These are phyloP conservation scores for Neofelis nebulosa DNA, from an alignment of 2,113 vertebrate genomes.

Conservation along the genomic window DNA sequence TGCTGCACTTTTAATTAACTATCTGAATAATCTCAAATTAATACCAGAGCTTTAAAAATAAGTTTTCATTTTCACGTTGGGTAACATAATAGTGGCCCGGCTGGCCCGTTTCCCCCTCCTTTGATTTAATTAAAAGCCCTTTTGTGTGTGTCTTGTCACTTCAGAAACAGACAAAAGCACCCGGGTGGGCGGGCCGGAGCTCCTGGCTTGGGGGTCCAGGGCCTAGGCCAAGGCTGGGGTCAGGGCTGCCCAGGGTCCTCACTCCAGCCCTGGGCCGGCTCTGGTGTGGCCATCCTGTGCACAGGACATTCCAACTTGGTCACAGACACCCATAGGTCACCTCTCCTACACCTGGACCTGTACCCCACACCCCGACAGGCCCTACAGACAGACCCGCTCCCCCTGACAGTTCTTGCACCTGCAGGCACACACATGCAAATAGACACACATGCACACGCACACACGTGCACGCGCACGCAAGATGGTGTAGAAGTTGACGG, in stretches of 20 bases:
- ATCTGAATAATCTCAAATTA: constrained; percentile 91
- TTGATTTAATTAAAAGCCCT: constrained; percentile 90
- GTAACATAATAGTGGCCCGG: constrained; percentile 89
- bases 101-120: constrained; percentile 83
- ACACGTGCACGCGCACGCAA: accelerated
- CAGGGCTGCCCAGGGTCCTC: not conserved
- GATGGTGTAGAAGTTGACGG: accelerated
- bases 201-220: constrained; percentile 21
- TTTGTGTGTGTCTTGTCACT: constrained; percentile 87
- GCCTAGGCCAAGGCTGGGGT: not conserved
- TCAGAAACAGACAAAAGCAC: constrained; percentile 81
- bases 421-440: not conserved
- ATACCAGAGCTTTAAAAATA: constrained; percentile 91
- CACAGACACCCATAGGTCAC: not conserved
- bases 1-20: constrained; percentile 97
- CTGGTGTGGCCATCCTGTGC: not conserved
- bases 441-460: accelerated
- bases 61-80: constrained; percentile 89
- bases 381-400: not conserved
- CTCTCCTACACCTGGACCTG: not conserved
- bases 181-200: not conserved
- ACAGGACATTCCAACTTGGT: not conserved
- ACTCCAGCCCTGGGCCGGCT: not conserved
- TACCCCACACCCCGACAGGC: not conserved
- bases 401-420: accelerated